Percentiles rank a stretch among this genome's conserved stretches.
Evolutionary conservation across 2,797 vertebrate genomes (phyloP).

Genomic region (Gymnopithys bicolor): DNA sequence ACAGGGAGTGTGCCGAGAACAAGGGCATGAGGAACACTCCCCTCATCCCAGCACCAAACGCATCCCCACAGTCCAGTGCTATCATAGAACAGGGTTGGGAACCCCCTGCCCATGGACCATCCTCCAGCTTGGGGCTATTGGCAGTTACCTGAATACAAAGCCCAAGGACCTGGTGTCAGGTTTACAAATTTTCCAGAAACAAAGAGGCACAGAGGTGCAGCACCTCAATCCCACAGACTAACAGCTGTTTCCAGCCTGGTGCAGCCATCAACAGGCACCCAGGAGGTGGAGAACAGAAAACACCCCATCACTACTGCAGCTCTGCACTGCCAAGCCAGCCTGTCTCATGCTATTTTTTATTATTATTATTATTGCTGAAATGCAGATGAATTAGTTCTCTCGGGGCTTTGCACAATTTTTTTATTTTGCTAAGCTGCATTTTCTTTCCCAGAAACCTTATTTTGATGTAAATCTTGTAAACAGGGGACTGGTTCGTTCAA

Average conservation of each 20-base stretch:
- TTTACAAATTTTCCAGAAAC: too few relatives aligned
- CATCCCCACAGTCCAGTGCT: fast-evolving
- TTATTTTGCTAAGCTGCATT: conserved; percentile 61
- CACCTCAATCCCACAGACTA: fast-evolving
- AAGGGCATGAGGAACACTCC: neutral
- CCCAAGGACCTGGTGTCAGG: neutral
- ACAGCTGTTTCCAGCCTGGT: neutral
- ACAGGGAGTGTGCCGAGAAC: fast-evolving
- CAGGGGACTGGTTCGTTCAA: conserved; percentile 9
- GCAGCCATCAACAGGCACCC: neutral
- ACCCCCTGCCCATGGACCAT: fast-evolving
- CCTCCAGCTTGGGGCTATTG: neutral
- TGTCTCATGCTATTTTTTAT: neutral
- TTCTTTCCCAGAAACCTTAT: conserved; percentile 51
- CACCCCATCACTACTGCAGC: neutral
- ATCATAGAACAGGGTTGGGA: neutral
- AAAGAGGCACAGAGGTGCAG: fast-evolving
- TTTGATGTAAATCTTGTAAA: conserved; percentile 67
- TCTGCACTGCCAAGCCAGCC: neutral
- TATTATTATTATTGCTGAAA: conserved; percentile 9
- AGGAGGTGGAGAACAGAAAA: neutral
- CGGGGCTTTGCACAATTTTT: conserved; percentile 29
- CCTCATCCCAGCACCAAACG: fast-evolving
- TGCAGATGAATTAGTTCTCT: conserved; percentile 24
- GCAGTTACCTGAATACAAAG: fast-evolving